Evolutionary conservation across 2,113 vertebrate genomes (phyloP), one percentile per base, ranked within the genome.

Genomic region (Chroicocephalus ridibundus): DNA sequence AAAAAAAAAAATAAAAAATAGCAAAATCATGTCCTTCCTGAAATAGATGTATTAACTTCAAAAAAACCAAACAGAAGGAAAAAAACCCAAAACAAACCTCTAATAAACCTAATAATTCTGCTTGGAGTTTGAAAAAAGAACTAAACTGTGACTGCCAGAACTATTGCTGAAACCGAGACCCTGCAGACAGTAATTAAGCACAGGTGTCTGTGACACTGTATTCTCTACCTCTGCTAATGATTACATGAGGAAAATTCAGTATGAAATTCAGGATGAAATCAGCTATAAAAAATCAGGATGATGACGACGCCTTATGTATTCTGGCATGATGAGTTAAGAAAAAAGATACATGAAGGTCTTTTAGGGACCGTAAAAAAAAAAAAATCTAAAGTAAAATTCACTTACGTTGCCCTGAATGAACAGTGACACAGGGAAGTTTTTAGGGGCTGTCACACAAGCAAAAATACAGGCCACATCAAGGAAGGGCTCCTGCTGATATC

Each of bases 21-120:
- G 14, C 19, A 86, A 90, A 86, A 44, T 34, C 14, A 65, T 72
- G 34, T 46, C 13, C 8, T 26, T 82, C 19, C 10, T 83, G 16
- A 82, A 85, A 80, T 18, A 54, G 13, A 44, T 4, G 3, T 31
- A 15, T 34, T 16, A 3, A 52, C 6, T 80, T 77, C 9, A 11
- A 69, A 83, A 49, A 38, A 34, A 24, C 40, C 12, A 72, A 81
- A 29, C 2, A 77, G 11, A 34, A 69, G 47, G 38, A 77, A 42
- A 7, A 15, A 6, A 26, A 64, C 22, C 15, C 26, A 7, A 24
- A 40, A 22, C 38, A 64, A 11, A 1, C 0, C 0, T 2, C 8
- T 24, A 58, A 85, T 79, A 76, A 78, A 51, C 3, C 3, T 65
- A 72, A 70, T 9, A 74, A 81, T 83, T 90, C 42, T 83, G 3